Conservation (phyloP, 92 coral and sea anemone genomes). For the Scolanthus callimorphus region DNA sequence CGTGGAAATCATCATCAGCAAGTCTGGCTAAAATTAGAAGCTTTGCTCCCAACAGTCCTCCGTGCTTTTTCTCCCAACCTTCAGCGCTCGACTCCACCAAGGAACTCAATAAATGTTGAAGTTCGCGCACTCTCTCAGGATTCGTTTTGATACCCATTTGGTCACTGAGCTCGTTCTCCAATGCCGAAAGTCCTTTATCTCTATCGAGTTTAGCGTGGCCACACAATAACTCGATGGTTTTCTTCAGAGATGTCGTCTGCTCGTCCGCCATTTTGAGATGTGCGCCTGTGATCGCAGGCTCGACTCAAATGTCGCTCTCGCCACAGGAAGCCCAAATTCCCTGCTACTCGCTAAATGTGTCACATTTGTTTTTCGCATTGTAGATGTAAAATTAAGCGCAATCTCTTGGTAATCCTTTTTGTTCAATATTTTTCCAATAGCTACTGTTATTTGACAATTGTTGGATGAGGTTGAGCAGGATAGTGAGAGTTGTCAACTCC, state of each 20-base stretch:
- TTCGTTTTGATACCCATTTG: slow-evolving; percentile 18
- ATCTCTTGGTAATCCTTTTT: too few relatives aligned
- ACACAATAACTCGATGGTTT: slow-evolving; percentile 53
- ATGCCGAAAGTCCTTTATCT: slow-evolving; percentile 74
- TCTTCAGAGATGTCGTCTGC: slow-evolving; percentile 15
- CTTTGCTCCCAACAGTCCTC: slow-evolving; percentile 79
- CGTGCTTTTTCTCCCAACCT: slow-evolving; percentile 85
- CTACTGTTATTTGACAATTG: too few relatives aligned
- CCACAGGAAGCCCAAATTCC: too few relatives aligned
- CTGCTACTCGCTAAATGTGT: too few relatives aligned
- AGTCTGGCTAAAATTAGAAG: slow-evolving; percentile 52
- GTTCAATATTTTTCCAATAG: too few relatives aligned
- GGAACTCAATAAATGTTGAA: slow-evolving; percentile 46
- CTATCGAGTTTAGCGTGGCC: slow-evolving; percentile 88
- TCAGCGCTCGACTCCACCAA: slow-evolving; percentile 48
- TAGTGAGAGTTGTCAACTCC: too few relatives aligned
- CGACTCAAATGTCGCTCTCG: too few relatives aligned
- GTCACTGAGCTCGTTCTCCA: slow-evolving; percentile 61
- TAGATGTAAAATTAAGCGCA: too few relatives aligned
- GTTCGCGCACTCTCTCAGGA: slow-evolving; percentile 32
- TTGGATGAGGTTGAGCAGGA: too few relatives aligned
- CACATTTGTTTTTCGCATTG: too few relatives aligned
- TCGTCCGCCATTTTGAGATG: slow-evolving; percentile 36
- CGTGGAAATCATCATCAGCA: slow-evolving; percentile 57
- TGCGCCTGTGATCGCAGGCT: too few relatives aligned